phyloP scores from a whole-genome alignment of 2,113 vertebrate genomes.

The Petrocephalus microphthalmus region DNA sequence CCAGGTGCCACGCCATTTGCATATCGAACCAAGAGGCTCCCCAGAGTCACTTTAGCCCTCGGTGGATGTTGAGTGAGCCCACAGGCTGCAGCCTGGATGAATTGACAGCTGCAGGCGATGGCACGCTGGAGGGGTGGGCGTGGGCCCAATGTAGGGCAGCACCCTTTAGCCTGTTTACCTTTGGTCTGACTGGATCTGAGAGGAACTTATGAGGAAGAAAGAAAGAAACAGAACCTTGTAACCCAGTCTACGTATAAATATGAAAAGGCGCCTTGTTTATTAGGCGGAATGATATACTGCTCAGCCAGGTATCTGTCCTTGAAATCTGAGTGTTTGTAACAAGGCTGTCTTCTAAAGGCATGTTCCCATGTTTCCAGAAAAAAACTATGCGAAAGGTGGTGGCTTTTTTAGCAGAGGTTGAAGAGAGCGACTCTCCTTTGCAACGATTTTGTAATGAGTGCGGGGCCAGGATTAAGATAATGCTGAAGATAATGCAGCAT shows the following conservation, averaged over 20 bases:
- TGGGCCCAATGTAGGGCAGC: constrained; percentile 24
- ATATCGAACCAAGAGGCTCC: constrained; percentile 99
- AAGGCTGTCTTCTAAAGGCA: constrained; percentile 48
- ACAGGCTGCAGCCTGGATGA: constrained; percentile 81
- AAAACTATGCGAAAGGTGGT: constrained; percentile 7
- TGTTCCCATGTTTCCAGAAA: constrained; percentile 43
- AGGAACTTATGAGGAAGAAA: constrained; percentile 30
- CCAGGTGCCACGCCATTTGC: constrained; percentile 99
- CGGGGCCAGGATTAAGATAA: not conserved
- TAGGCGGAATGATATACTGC: constrained; percentile 46
- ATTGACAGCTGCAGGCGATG: constrained; percentile 95
- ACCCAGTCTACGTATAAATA: constrained; percentile 54
- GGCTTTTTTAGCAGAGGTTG: constrained; percentile 20
- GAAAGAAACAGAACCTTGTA: constrained; percentile 35
- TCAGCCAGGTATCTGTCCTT: constrained; percentile 49
- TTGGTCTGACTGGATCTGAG: constrained; percentile 41
- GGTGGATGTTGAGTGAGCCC: constrained; percentile 92
- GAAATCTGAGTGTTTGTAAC: constrained; percentile 49
- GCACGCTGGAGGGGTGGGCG: constrained; percentile 49
- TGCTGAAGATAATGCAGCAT: not conserved
- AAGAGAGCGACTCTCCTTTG: not conserved
- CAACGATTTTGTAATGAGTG: not conserved
- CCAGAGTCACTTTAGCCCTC: constrained; percentile 98
- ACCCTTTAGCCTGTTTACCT: constrained; percentile 38
- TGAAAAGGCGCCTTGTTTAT: constrained; percentile 35